Percentiles rank a stretch among this genome's conserved stretches.
phyloP scores from a whole-genome alignment of 2,797 vertebrate genomes.

The Muscicapa striata region DNA sequence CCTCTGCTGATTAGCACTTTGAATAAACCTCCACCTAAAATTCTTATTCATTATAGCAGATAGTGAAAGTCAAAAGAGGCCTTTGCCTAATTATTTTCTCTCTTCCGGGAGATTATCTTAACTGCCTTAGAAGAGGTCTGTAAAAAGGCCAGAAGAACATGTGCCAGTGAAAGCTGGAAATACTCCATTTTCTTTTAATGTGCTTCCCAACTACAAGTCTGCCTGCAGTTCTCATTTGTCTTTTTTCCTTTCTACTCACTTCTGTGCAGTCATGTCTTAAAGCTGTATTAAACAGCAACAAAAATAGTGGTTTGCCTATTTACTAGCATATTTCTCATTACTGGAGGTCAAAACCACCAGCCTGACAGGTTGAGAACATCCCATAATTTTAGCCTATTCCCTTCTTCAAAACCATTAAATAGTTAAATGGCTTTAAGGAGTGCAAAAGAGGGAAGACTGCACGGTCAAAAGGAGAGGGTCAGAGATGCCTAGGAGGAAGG shows the following conservation, averaged over 20 bases:
- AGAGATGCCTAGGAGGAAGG: not conserved
- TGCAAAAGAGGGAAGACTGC: not conserved
- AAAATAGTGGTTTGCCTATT: not conserved
- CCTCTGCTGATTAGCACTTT: slow-evolving; percentile 7
- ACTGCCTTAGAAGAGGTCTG: slow-evolving; percentile 37
- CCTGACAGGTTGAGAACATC: not conserved
- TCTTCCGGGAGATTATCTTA: slow-evolving; percentile 29
- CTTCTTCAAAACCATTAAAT: not conserved
- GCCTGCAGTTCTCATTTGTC: not conserved
- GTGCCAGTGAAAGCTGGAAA: not conserved
- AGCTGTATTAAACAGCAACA: not conserved
- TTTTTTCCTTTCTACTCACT: not conserved
- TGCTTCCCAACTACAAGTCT: not conserved
- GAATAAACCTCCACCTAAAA: slow-evolving; percentile 46
- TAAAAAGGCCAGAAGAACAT: slow-evolving; percentile 30
- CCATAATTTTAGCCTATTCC: not conserved
- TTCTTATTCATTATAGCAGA: slow-evolving; percentile 2
- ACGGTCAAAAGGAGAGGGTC: not conserved
- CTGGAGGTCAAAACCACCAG: not conserved
- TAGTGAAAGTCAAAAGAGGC: slow-evolving; percentile 28
- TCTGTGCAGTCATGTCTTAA: not conserved
- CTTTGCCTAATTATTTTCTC: slow-evolving; percentile 53
- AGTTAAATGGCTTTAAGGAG: not conserved
- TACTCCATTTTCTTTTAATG: slow-evolving; percentile 53
- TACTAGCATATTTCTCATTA: not conserved